Evolutionary conservation across 2,797 vertebrate genomes (phyloP).

Genomic region (Amazona ochrocephala): DNA sequence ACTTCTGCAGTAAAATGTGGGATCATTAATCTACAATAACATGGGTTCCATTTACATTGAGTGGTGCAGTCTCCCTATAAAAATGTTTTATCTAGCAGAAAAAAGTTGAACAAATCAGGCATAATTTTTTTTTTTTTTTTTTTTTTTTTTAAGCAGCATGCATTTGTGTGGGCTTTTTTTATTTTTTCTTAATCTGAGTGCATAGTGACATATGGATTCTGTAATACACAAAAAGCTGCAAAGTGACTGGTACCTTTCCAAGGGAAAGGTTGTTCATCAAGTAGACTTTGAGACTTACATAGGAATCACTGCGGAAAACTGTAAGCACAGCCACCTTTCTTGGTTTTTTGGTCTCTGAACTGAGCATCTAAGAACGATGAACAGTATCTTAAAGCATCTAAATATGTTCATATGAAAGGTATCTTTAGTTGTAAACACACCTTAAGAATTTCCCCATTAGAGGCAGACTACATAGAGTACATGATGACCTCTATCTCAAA

Average conservation of each 20-base stretch:
- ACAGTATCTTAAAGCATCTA: background rate
- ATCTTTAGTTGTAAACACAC: background rate
- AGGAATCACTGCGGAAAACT: background rate
- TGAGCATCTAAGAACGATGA: background rate
- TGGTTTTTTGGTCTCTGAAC: background rate
- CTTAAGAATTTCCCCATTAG: background rate
- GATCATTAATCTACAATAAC: background rate
- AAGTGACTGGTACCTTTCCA: background rate
- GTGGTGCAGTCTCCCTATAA: background rate
- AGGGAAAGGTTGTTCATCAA: background rate
- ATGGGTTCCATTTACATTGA: background rate
- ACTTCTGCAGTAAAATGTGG: background rate
- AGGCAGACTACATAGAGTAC: rapidly evolving
- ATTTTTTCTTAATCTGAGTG: background rate
- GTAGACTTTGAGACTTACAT: background rate
- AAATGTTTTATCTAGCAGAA: slow-evolving; percentile 32
- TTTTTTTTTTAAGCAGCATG: background rate
- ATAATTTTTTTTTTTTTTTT: background rate
- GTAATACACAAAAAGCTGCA: background rate
- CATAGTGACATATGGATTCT: background rate
- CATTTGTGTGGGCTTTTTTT: background rate
- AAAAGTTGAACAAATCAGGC: background rate
- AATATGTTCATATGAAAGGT: background rate
- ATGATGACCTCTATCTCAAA: background rate
- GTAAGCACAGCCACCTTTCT: background rate